Base-by-base conservation (phyloP, 2,797 vertebrate genomes). In the Enteromius argenteus region DNA sequence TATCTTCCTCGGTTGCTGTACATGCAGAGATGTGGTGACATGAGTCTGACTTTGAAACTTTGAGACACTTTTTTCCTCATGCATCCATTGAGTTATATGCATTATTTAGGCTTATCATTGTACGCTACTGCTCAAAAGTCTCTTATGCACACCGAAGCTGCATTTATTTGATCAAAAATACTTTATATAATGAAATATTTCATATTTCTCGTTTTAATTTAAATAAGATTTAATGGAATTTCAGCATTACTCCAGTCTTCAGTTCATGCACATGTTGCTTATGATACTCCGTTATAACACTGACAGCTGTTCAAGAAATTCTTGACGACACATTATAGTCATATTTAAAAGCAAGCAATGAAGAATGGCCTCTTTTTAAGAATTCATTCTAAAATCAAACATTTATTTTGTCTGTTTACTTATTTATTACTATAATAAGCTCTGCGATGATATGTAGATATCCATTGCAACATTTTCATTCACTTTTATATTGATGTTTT, bases 11-110 rank as follows among this genome's bases (percentile, higher is more conserved):
- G 4, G 51, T 5, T 37, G 19, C 49, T 74, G 49, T 74, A 27
- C 21, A 17, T 27, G 53, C 30, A 51, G 71, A 51, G 23, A 71
- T 72, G 42, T 9, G 69, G 1, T 2, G 27, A 75, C 21, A 15
- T 21, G 44, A 49, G 53, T 60, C 56, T 60, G 51, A 21, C 27
- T 73, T 32, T 11, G 30, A 75, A 56, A 56, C 73, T 75, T 75
- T 56, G 30, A 13, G 17, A 56, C 13, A 37, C 13, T n/a, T 56
- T 56, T 39, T 75, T 4, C 51, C 13, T 58, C 13, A 23, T 58
- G 51, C 51, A 58, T 75, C 11, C 32, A 23, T 56, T 14, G 10
- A 74, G 21, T 56, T 21, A 75, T 56, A n/a, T 53, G 51, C 30
- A 56, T 75, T 42, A 27, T 39, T 39, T 35, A 44, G 42, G 42